phyloP scores from a whole-genome alignment of 2,113 vertebrate species.

The Lepidothrix coronata region DNA sequence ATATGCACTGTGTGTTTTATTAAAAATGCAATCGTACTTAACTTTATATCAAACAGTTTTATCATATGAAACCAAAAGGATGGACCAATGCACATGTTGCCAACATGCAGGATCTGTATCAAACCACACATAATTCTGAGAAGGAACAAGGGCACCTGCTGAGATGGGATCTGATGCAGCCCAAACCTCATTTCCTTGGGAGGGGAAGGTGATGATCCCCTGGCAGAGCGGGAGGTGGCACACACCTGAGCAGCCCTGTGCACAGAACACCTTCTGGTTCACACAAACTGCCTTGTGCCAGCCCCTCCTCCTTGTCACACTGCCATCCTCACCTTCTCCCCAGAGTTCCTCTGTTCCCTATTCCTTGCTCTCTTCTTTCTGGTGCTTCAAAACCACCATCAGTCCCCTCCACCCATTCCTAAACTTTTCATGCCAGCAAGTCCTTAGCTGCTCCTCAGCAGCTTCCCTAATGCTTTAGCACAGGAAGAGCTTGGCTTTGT shows the following conservation, averaged over 20 bases:
- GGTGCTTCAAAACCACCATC: neutral
- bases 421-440: neutral
- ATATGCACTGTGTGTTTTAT: neutral
- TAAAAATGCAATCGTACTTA: neutral
- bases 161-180: neutral
- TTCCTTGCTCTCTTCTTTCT: neutral
- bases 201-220: neutral
- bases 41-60: neutral
- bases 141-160: neutral
- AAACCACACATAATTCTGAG: neutral
- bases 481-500: neutral
- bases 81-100: neutral
- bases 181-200: neutral
- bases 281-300: accelerated
- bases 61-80: neutral
- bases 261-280: neutral
- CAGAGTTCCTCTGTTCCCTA: neutral
- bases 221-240: accelerated
- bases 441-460: neutral
- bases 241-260: neutral
- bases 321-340: neutral
- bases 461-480: neutral
- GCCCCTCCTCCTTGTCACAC: neutral
- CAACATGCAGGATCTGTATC: neutral
- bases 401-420: accelerated